Evolutionary conservation across 2,113 vertebrate species (phyloP), one percentile per base, ranked within the genome.

Genomic region (Ceratotherium simum): DNA sequence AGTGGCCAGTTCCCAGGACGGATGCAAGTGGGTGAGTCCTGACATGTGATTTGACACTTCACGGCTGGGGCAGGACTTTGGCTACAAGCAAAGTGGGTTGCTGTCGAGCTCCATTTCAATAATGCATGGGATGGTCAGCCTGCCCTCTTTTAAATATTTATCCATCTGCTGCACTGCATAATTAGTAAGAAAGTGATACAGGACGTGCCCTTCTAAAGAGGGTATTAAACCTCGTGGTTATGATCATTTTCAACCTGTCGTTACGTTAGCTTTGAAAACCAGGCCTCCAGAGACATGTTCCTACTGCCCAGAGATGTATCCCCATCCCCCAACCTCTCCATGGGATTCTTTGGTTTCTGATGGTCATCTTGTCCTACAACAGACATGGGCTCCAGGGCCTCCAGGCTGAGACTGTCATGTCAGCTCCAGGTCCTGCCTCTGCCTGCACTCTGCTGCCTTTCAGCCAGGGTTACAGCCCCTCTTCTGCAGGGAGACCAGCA

Each of bases 111-210:
- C 78, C 33, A 17, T 73, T 73, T 96, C 76, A 78, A n/a, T 91
- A 95, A 95, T 91, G 86, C 93, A 73, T 76, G 67, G 58, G 67
- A 42, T 36, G 91, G 91, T 23, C 65, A 39, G 89, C 62, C 96
- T 56, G 78, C 42, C 91, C 79, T 75, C 94, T 84, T 72, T 98
- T 60, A 94, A 95, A 96, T 96, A 96, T 90, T 95, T 86, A 80
- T 93, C 96, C 92, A 2, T 91, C 67, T 83, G 69, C 70, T 48
- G 87, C 69, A 31, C 79, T 51, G 93, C 8, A 79, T 64, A 20
- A 54, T 92, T 65, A 90, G 94, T 3, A 76, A 96, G 96, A 94
- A 90, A 90, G 90, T 10, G 92, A 95, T 95, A 95, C 79, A 87
- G 82, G 78, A 89, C 58, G 58, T 93, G 82, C 72, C 86, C 62